Evolutionary conservation across 1,140 invertebrate species (phyloP), one percentile per base, ranked within the genome.

Genomic region (Danaus plexippus): DNA sequence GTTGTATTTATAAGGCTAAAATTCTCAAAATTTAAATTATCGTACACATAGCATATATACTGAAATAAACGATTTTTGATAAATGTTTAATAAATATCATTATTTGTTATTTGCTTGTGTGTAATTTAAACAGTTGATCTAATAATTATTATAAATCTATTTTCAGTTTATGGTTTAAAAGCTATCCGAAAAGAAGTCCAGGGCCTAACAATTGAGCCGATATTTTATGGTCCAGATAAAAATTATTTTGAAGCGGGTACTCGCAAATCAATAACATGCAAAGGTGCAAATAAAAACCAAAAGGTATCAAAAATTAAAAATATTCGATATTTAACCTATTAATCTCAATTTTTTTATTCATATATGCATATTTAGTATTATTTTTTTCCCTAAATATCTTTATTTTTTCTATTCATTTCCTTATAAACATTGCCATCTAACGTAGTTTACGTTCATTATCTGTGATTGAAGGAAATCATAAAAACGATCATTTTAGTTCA

Each of bases 161-260:
- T 71, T 68, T 47, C 51, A 78, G 75, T 73, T 44, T 75, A 73
- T 52, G 71, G 66, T 22, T 47, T 58, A 9, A 71, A 75, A 67
- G 4, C 54, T 42, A 52, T 56, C 10, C 52, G 60, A 22, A 70
- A 64, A 46, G 67, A 64, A 61, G 48, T 41, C 11, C 54, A 46
- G 18, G 59, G 57, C 41, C 44, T 69, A 41, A 64, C 54, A 1
- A 57, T 73, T 11, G 72, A 71, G 9, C 62, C 66, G 8, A 52
- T 77, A 43, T 60, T 68, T 8, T 78, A 76, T 60, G 71, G 64
- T 2, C 11, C 59, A 45, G 64, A 66, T 46, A 65, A 64, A 45
- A 63, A 63, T 3, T 80, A 68, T 41, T 57, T 66, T 11, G 53
- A 64, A 40, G 63, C 63, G 5, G 77, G 77, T 9, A 54, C 52